These are phyloP conservation scores for Odontomyia ornata DNA, from an alignment of 2,888 invertebrate genomes.

Conservation along the genomic window DNA sequence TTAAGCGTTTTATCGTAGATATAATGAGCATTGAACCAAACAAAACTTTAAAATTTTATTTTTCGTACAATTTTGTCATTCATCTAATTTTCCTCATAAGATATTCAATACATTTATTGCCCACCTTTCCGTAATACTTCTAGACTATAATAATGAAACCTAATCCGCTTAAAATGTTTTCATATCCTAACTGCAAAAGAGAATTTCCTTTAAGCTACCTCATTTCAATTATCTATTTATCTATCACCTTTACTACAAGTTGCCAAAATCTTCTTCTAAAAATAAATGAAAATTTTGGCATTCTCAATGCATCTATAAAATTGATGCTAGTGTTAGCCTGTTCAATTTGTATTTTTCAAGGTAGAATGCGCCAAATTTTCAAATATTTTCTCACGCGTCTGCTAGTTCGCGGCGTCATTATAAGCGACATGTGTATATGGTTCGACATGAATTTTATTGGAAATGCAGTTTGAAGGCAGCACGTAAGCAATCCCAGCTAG, in stretches of 20 bases:
- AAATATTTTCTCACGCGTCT: background rate
- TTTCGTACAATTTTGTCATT: no score
- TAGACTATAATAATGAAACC: no score
- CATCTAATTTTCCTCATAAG: no score
- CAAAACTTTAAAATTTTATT: no score
- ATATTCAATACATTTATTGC: no score
- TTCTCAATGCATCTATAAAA: slow-evolving; percentile 4
- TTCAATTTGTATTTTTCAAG: background rate
- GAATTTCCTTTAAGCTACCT: no score
- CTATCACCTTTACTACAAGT: slow-evolving; percentile 5
- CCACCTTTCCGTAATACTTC: no score
- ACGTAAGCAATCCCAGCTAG: no score
- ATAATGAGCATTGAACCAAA: no score
- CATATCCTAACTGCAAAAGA: no score
- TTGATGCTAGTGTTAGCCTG: background rate
- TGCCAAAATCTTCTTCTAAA: slow-evolving; percentile 32
- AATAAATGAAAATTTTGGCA: slow-evolving; percentile 36
- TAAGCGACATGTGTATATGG: background rate
- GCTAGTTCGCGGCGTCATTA: background rate
- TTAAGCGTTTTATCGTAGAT: no score
- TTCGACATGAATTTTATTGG: background rate
- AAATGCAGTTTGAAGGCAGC: background rate
- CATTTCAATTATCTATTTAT: background rate
- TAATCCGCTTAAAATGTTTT: no score
- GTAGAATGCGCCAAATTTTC: slow-evolving; percentile 4